Base-by-base conservation (phyloP, 2,797 vertebrate genomes). In the Sciaenops ocellatus region DNA sequence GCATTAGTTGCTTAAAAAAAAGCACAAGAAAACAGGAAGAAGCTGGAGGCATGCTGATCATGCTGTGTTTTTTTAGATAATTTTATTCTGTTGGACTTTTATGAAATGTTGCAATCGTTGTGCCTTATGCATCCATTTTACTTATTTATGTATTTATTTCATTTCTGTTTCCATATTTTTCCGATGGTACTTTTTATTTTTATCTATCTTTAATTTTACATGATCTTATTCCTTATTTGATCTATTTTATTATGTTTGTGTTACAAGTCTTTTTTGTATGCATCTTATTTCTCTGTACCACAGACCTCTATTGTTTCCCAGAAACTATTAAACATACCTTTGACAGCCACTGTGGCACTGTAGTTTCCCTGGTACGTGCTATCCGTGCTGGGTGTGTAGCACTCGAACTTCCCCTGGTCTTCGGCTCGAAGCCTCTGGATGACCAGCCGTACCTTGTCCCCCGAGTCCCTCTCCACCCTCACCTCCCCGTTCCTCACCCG, bases 321-420 rank as follows among this genome's bases (percentile, higher is more conserved):
- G 6, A 56, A 63, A 41, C 30, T 11, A 1, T 24, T 5, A 15
- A 55, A 51, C 47, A 64, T 91, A 97, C 97, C 97, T 96, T 94
- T 96, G 59, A 98, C 93, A 9, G 82, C 61, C 52, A 97, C 95
- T 10, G 90, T 89, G 70, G 83, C 86, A 2, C 96, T 97, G 92
- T 98, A 98, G 92, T 92, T 96, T n/a, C 97, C 97, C 51, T 92
- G 93, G 92, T 96, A 97, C 12, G 61, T 91, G 8, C 41, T n/a
- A 72, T 98, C 97, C 0, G 97, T 98, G 88, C 95, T 96, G 16
- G 97, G 97, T 0, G 97, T 98, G 92, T 97, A 97, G 89, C 97
- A 98, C 78, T 98, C 97, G 0, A 96, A 97, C 11, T 93, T 83
- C 0, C 97, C 97, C 51, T 96, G 95, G 24, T 98, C 97, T 16